Evolutionary conservation across 2,113 vertebrate species (phyloP).

Genomic region (Psittacula cyanocephala): DNA sequence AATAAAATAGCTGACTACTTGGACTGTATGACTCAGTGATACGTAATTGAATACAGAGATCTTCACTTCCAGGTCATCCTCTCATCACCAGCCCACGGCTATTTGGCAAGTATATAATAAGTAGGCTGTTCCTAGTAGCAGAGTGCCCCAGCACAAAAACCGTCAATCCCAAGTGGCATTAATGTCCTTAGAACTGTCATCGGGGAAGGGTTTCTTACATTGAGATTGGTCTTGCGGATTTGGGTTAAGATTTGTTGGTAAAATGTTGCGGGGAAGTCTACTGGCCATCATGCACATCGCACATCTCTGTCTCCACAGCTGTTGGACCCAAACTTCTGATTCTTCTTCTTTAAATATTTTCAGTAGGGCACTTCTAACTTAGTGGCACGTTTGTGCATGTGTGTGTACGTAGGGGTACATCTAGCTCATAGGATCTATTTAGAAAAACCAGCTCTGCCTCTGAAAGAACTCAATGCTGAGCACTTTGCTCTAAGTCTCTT

Average conservation of each 20-base stretch:
- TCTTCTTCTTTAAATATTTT: not conserved
- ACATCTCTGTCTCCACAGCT: not conserved
- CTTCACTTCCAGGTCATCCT: conserved; percentile 19
- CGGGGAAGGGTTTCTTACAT: not conserved
- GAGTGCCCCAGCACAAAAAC: not conserved
- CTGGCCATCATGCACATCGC: not conserved
- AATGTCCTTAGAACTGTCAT: not conserved
- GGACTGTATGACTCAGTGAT: not conserved
- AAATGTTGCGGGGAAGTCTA: not conserved
- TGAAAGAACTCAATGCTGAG: not conserved
- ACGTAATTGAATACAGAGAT: not conserved
- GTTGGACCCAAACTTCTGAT: not conserved
- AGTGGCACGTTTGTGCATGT: not conserved
- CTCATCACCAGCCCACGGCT: not conserved
- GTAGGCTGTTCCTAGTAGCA: not conserved
- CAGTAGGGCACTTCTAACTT: not conserved
- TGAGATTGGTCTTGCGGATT: not conserved
- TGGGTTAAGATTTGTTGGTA: not conserved
- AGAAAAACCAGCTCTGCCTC: not conserved
- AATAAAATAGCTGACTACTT: conserved; percentile 22
- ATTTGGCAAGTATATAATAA: not conserved
- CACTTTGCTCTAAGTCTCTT: not conserved
- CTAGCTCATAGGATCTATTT: not conserved
- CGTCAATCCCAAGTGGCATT: not conserved
- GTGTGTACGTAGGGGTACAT: not conserved